Conservation (phyloP, 2,888 invertebrate species). For the Dione vanillae region DNA sequence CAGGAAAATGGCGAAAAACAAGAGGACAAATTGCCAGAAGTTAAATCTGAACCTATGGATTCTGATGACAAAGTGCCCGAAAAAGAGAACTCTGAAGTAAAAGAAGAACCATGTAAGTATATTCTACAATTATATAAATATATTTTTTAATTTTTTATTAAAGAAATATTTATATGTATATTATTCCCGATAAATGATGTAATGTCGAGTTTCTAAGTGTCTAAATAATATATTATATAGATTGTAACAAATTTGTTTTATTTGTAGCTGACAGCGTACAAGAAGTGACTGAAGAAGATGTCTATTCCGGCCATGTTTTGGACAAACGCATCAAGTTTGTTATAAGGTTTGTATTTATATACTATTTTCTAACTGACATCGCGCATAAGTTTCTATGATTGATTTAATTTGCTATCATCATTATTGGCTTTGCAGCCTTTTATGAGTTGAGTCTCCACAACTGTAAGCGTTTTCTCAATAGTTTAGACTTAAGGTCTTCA, state of each 20-base stretch:
- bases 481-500: too few relatives aligned
- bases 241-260: background rate
- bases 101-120: slow-evolving; percentile 46
- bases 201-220: too few relatives aligned
- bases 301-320: slow-evolving; percentile 56
- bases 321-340: slow-evolving; percentile 68
- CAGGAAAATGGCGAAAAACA: slow-evolving; percentile 60
- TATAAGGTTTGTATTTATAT: slow-evolving; percentile 59
- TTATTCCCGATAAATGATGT: too few relatives aligned
- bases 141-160: too few relatives aligned
- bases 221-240: too few relatives aligned
- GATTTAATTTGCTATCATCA: too few relatives aligned
- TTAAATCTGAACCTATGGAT: slow-evolving; percentile 57
- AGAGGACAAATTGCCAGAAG: slow-evolving; percentile 45
- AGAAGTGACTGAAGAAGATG: slow-evolving; percentile 62
- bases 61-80: slow-evolving; percentile 47
- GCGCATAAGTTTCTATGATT: too few relatives aligned
- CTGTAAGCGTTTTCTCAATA: too few relatives aligned
- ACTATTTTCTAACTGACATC: too few relatives aligned
- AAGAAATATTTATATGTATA: too few relatives aligned
- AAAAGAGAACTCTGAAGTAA: slow-evolving; percentile 40
- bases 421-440: too few relatives aligned
- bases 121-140: background rate
- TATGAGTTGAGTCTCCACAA: too few relatives aligned
- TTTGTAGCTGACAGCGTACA: slow-evolving; percentile 50